Conservation (phyloP, 2,797 vertebrate species). For the Rhynchotus rufescens region DNA sequence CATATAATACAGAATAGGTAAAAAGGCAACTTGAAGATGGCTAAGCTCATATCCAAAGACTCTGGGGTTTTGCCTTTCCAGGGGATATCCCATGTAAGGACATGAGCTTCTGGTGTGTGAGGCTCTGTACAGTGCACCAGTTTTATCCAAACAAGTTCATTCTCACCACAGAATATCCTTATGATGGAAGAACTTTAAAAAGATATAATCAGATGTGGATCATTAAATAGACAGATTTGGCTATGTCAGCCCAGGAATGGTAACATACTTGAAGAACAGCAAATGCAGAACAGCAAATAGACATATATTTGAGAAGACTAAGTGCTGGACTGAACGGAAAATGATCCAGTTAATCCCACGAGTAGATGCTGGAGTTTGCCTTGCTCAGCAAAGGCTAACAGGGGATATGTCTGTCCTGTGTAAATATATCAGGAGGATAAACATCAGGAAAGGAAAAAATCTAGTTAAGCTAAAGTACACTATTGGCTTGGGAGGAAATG, state of each 20-base stretch:
- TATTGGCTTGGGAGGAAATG: constrained; percentile 44
- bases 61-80: not conserved
- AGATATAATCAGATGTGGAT: not conserved
- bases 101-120: not conserved
- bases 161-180: fast-evolving
- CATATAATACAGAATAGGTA: not conserved
- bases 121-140: not conserved
- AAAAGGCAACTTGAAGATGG: not conserved
- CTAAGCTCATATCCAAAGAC: not conserved
- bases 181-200: not conserved
- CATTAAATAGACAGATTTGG: not conserved
- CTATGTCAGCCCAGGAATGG: not conserved
- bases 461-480: constrained; percentile 49
- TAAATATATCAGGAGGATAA: constrained; percentile 48
- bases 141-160: not conserved
- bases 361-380: not conserved
- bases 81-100: fast-evolving
- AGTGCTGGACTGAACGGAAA: not conserved
- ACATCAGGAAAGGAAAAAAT: constrained; percentile 7
- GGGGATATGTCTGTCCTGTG: not conserved
- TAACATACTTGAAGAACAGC: not conserved
- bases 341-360: not conserved
- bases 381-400: constrained; percentile 21
- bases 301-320: not conserved
- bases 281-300: not conserved